Evolutionary conservation across 2,113 vertebrate genomes (phyloP), one percentile per base, ranked within the genome.

Genomic region (Pomatostomus ruficeps): DNA sequence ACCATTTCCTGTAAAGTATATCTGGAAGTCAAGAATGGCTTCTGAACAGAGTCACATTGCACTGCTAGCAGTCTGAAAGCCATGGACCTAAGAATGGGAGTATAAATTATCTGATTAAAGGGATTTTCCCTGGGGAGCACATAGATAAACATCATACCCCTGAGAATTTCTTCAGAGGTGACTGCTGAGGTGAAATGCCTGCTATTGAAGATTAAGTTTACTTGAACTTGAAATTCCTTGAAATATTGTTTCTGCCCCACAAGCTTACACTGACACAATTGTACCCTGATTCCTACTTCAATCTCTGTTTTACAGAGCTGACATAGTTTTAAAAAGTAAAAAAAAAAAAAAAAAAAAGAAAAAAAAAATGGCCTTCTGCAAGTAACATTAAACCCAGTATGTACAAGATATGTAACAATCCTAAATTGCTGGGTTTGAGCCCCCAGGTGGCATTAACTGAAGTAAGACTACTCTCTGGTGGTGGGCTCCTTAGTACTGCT

Each of bases 101-200:
- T 92, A 72, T 43, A 80, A 92, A 94, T 95, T 91, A 92, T 67
- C 61, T 78, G 84, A 93, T 96, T 89, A 92, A 89, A 89, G 48
- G 15, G 25, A 89, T 67, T 94, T 4, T 89, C 29, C 63, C 73
- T 74, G 43, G 36, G 48, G 57, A 85, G 61, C 24, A 23, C 1
- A 7, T 23, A 67, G 21, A 43, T 38, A 95, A 96, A 89, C 38
- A 75, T 55, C 26, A 71, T 48, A 59, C 23, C 43, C 46, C 51
- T 38, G 51, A 94, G 51, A 36, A 87, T 86, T 95, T 81, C 65
- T 94, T 74, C 48, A 89, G 65, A 71, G 65, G 33, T 71, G 46
- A 81, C 46, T 71, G 73, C n/a, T 5, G 8, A 94, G 40, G 48
- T 67, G 92, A 94, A 89, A 83, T 40, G 10, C 38, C 33, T 66